Evolutionary conservation across 2,113 vertebrate genomes (phyloP).

Genomic region (Herpailurus yagouaroundi): DNA sequence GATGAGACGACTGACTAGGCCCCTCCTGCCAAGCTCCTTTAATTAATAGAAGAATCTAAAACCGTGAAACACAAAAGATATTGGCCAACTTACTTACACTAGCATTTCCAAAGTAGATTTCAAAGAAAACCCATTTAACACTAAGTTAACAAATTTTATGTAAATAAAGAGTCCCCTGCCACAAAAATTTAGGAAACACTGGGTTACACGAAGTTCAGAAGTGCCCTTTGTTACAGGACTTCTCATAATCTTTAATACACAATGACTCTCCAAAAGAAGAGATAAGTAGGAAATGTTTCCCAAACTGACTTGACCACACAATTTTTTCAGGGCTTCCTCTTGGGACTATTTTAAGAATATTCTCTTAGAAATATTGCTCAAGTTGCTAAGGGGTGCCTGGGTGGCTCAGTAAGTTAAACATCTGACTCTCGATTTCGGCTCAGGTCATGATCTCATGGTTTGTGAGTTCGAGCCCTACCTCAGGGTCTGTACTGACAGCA

Average conservation of each 20-base stretch:
- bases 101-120: slow-evolving; percentile 1
- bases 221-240: no score
- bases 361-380: not conserved
- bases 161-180: not conserved
- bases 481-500: no score
- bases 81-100: not conserved
- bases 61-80: not conserved
- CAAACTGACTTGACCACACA: not conserved
- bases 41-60: slow-evolving; percentile 34
- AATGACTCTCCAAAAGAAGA: not conserved
- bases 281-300: not conserved
- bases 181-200: not conserved
- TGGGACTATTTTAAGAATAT: not conserved
- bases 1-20: not conserved
- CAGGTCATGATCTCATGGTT: no score
- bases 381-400: not conserved
- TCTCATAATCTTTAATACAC: not conserved
- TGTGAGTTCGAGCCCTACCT: no score
- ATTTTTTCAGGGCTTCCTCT: not conserved
- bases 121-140: not conserved
- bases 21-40: not conserved
- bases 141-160: not conserved
- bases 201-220: not conserved
- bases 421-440: no score
- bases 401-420: no score